Base-by-base conservation (phyloP, 2,797 vertebrate species). In the Sylvilagus floridanus region DNA sequence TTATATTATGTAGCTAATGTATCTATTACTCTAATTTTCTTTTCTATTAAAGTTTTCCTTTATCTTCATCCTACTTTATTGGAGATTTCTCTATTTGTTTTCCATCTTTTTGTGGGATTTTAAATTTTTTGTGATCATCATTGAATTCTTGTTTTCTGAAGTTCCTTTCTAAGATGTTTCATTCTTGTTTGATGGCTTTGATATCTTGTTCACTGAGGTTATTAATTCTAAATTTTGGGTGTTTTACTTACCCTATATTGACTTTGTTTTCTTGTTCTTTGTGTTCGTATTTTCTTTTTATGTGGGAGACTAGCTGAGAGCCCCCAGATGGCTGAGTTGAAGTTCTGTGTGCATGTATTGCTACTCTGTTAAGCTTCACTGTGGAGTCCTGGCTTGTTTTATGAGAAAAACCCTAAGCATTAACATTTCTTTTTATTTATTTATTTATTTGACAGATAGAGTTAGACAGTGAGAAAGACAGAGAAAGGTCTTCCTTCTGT, bases 151-250 rank as follows among this genome's bases (percentile, higher is more conserved):
- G 11, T 32, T 90, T 65, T 85, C 54, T 77, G 65, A 65, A 54
- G 62, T 63, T 92, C 13, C 0, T 94, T 89, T 96, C 60, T 81
- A 47, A 54, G 79, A 66, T 19, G 1, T 5, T 32, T 22, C 12
- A 26, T 71, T 88, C 30, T 75, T 79, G 54, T 92, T 94, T 89
- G 37, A 24, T 81, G 82, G 9, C 24, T 88, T 91, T 88, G 93
- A 21, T 95, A n/a, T 79, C 65, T 86, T 87, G 52, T 75, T 91
- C 84, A 71, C 12, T 72, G 71, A 94, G 62, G n/a, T 50, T 57
- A 68, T 76, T 62, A 84, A 54, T 32, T 16, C 47, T 66, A 57
- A 35, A 62, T 72, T 92, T 84, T 57, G 13, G 24, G 72, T 2
- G 0, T 69, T 87, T 84, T 82, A 60, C 78, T 57, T 26, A 73